Evolutionary conservation across 2,113 vertebrate genomes (phyloP).

Genomic region (Haemorhous mexicanus): DNA sequence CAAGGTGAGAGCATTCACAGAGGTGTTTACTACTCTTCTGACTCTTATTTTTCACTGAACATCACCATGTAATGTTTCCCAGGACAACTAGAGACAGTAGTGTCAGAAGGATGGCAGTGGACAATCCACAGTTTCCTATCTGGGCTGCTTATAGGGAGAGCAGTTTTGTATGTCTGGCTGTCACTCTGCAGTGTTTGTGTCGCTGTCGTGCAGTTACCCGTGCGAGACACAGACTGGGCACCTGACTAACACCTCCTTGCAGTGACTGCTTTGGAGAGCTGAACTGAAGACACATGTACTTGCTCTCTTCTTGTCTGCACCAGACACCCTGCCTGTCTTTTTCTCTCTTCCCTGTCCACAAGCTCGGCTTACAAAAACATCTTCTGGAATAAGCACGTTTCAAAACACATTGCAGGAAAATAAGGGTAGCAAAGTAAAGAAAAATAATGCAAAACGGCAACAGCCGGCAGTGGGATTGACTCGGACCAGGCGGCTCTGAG

Average conservation of each 20-base stretch:
- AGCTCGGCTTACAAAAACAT: not conserved
- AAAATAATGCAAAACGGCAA: not conserved
- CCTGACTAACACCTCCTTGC: not conserved
- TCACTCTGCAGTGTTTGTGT: not conserved
- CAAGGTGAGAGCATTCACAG: not conserved
- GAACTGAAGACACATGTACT: not conserved
- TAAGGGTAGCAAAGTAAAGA: not conserved
- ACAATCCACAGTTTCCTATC: not conserved
- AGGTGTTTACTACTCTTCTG: not conserved
- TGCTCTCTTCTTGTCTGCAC: not conserved
- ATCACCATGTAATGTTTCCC: not conserved
- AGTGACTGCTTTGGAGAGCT: not conserved
- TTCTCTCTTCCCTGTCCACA: not conserved
- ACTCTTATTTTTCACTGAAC: not conserved
- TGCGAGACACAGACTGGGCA: not conserved
- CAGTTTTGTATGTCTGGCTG: not conserved
- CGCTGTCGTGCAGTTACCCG: not conserved
- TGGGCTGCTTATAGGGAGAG: not conserved
- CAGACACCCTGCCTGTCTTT: not conserved
- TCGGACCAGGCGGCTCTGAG: not conserved
- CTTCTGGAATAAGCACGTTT: not conserved
- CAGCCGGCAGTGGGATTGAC: not conserved
- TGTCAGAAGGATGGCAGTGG: not conserved
- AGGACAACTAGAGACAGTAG: not conserved
- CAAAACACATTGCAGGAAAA: not conserved